Conservation (phyloP, 2,113 vertebrate genomes). For the Podarcis muralis region DNA sequence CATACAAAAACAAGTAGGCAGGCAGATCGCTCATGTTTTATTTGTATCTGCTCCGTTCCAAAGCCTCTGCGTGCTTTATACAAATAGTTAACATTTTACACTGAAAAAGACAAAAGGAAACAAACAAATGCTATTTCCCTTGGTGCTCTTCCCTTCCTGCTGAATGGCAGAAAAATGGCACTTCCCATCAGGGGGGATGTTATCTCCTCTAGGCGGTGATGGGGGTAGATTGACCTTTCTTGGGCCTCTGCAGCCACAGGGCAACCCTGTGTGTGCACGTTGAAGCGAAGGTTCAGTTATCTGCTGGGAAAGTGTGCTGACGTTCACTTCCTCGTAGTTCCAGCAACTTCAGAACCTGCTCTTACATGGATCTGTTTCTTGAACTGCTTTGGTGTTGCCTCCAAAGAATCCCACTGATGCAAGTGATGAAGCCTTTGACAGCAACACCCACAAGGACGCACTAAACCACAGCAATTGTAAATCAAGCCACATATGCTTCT, state of each 20-base stretch:
- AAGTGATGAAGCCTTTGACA: slow-evolving; percentile 24
- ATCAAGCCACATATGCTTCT: slow-evolving; percentile 60
- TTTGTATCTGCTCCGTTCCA: not conserved
- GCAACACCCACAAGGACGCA: not conserved
- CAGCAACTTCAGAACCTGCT: not conserved
- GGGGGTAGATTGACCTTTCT: not conserved
- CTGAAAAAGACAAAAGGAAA: not conserved
- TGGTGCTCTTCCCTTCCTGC: not conserved
- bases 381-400: not conserved
- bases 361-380: not conserved
- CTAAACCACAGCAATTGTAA: slow-evolving; percentile 37
- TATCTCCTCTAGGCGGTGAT: no score
- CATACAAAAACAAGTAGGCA: not conserved
- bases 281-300: not conserved
- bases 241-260: not conserved
- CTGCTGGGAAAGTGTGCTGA: not conserved
- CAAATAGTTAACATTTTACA: not conserved
- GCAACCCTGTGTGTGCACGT: not conserved
- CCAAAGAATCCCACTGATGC: not conserved
- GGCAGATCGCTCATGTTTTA: not conserved
- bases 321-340: not conserved
- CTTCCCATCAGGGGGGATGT: not conserved
- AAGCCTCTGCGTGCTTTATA: not conserved
- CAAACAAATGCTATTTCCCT: not conserved
- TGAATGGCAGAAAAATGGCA: not conserved